A percentile compares a stretch with the other conserved stretches of the same genome.
Evolutionary conservation across 2,113 vertebrate genomes (phyloP).

Genomic region (Electrona antarctica): DNA sequence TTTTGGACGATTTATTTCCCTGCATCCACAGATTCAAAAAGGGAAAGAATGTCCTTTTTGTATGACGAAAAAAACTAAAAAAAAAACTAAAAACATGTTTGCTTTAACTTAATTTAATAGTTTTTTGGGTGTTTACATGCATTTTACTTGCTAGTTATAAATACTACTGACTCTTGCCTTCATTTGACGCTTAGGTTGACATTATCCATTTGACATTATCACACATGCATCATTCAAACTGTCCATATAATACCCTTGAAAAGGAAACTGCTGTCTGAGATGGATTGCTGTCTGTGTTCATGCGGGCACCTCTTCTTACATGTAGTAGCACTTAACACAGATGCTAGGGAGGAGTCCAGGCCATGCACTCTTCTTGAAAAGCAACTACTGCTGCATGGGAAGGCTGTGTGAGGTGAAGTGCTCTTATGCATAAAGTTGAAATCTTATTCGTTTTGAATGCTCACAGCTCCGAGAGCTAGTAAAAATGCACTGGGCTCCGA

Average conservation of each 20-base stretch:
- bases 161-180: constrained; percentile 74
- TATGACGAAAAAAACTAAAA: constrained; percentile 34
- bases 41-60: constrained; percentile 70
- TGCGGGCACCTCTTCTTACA: too few relatives aligned
- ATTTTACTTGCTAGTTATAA: constrained; percentile 68
- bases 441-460: too few relatives aligned
- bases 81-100: constrained; percentile 48
- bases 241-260: constrained; percentile 29
- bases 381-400: too few relatives aligned
- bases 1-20: constrained; percentile 38
- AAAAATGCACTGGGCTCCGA: too few relatives aligned
- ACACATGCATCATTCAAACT: constrained; percentile 45
- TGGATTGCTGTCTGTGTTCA: background rate
- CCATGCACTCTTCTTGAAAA: too few relatives aligned
- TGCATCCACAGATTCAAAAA: constrained; percentile 44
- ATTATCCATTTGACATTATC: constrained; percentile 54
- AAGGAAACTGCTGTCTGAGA: constrained; percentile 45
- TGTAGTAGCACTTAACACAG: too few relatives aligned
- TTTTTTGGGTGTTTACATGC: constrained; percentile 61
- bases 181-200: constrained; percentile 60
- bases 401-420: too few relatives aligned
- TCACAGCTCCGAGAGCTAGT: too few relatives aligned
- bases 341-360: too few relatives aligned
- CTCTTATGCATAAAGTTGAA: too few relatives aligned
- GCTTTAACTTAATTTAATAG: constrained; percentile 71